Conservation (phyloP, 2,888 invertebrate species). For the Cactoblastis cactorum region DNA sequence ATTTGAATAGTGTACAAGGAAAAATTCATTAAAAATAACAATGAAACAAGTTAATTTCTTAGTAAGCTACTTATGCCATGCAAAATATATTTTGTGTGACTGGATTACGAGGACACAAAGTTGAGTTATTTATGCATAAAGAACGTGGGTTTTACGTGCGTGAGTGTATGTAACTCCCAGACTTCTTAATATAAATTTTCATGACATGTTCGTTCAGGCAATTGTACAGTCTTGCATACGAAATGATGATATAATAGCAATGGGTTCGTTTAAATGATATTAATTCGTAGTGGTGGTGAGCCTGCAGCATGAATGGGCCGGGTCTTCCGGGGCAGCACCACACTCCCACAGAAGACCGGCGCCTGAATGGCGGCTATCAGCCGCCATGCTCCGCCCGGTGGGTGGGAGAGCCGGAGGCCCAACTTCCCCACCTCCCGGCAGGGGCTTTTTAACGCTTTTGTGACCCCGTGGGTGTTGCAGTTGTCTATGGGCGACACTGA, state of each 20-base stretch:
- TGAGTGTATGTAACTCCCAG: slow-evolving; percentile 10
- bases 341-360: too few relatives aligned
- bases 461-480: too few relatives aligned
- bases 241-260: background rate
- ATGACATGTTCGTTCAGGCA: background rate
- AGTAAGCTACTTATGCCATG: background rate
- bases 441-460: too few relatives aligned
- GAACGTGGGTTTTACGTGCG: slow-evolving; percentile 9
- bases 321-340: too few relatives aligned
- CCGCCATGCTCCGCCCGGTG: too few relatives aligned
- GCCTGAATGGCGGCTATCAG: too few relatives aligned
- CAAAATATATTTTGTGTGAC: slow-evolving; percentile 1
- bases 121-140: slow-evolving; percentile 1
- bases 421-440: too few relatives aligned
- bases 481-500: too few relatives aligned
- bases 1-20: background rate
- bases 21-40: background rate
- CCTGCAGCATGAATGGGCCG: too few relatives aligned
- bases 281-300: too few relatives aligned
- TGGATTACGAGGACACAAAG: background rate
- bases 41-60: background rate
- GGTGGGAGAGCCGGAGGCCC: too few relatives aligned
- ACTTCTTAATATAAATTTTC: background rate
- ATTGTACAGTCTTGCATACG: background rate
- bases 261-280: background rate